A percentile compares a stretch with the other conserved stretches of the same genome.
Conservation (phyloP, 2,113 vertebrate species). For the Porphyrio hochstetteri region DNA sequence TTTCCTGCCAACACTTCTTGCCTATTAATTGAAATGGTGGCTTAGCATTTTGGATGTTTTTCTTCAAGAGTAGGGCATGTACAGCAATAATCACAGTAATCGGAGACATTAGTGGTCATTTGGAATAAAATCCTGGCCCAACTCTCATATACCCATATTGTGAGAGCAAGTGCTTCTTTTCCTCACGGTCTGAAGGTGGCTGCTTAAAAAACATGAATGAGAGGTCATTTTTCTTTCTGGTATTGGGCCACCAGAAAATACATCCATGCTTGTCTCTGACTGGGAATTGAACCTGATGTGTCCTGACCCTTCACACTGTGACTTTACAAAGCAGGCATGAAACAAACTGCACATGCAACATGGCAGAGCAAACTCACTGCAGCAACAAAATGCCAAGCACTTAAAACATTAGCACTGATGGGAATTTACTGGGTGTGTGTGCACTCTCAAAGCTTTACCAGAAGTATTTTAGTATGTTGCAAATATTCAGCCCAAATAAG, state of each 20-base stretch:
- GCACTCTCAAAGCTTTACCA: neutral
- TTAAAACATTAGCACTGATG: neutral
- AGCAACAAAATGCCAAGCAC: neutral
- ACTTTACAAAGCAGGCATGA: neutral
- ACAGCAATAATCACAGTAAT: neutral
- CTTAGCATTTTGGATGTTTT: neutral
- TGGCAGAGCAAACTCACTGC: neutral
- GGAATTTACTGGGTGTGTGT: neutral
- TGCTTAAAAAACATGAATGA: neutral
- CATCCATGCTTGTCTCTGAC: neutral
- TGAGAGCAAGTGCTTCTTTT: neutral
- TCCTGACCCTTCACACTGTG: neutral
- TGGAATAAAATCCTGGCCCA: neutral
- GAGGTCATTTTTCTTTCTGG: neutral
- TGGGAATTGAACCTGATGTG: fast-evolving
- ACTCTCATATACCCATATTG: neutral
- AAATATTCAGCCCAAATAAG: neutral
- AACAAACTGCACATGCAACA: neutral
- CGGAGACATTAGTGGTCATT: neutral
- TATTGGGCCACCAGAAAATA: neutral
- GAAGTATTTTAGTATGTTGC: neutral
- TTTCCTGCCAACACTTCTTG: neutral
- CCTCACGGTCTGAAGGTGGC: neutral
- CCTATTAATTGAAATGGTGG: neutral
- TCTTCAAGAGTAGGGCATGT: neutral